These are phyloP conservation scores for Lingula anatina DNA, from an alignment of 2,888 invertebrate species.

Conservation along the genomic window DNA sequence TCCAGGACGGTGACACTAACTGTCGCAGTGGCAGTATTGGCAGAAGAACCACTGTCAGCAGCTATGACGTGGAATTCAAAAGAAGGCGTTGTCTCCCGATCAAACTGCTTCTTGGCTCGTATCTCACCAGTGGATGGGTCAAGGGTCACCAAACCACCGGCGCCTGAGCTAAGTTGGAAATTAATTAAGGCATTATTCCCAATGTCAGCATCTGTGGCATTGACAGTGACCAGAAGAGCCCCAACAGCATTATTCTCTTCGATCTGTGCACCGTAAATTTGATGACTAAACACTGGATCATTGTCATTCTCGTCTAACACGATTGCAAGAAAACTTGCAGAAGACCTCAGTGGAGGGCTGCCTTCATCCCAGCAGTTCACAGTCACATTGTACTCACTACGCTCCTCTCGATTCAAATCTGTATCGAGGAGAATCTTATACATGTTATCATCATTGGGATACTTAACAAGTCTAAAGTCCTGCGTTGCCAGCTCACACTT, in stretches of 20 bases:
- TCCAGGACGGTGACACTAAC: constrained; percentile 5
- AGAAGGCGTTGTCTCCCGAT: not conserved
- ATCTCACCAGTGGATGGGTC: not conserved
- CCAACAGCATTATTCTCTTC: constrained; percentile 15
- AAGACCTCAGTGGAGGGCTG: constrained; percentile 11
- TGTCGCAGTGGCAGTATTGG: not conserved
- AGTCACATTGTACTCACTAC: constrained; percentile 13
- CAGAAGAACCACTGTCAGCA: not conserved
- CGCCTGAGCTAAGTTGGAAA: constrained; percentile 11
- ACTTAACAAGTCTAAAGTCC: constrained; percentile 23
- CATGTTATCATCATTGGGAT: constrained; percentile 12
- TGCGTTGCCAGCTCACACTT: constrained; percentile 24
- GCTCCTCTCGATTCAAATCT: constrained; percentile 17
- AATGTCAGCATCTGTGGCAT: constrained; percentile 21
- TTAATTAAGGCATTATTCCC: constrained; percentile 17
- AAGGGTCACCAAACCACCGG: no score
- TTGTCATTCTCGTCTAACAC: constrained; percentile 21
- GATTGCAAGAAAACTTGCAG: constrained; percentile 12
- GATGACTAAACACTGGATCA: constrained; percentile 14
- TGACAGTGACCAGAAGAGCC: constrained; percentile 16
- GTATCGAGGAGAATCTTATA: constrained; percentile 16
- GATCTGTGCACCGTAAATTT: constrained; percentile 10
- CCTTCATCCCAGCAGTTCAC: constrained; percentile 20
- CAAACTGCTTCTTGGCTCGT: not conserved
- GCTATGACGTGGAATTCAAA: not conserved